Percentiles rank a stretch among this genome's conserved stretches.
phyloP scores from a whole-genome alignment of 2,797 vertebrate species.

The Malacoctenus gilli region DNA sequence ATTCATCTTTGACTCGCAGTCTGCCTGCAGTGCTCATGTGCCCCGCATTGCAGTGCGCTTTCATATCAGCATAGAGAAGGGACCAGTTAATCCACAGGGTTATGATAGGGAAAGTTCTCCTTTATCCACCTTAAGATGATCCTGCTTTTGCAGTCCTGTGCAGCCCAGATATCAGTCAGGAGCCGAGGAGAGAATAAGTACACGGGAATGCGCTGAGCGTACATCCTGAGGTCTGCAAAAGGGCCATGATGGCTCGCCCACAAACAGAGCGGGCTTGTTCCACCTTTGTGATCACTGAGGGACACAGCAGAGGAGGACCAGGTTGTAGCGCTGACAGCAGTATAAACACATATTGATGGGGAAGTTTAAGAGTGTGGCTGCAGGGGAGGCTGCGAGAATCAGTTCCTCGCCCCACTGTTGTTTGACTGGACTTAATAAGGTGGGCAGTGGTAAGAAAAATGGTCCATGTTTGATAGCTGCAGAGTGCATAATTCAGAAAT shows the following conservation, averaged over 20 bases:
- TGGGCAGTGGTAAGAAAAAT: conserved; percentile 30
- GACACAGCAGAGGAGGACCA: conserved; percentile 27
- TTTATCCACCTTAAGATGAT: conserved; percentile 72
- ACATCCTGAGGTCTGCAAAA: conserved; percentile 48
- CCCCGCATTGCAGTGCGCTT: conserved; percentile 54
- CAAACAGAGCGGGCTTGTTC: conserved; percentile 38
- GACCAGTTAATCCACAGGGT: conserved; percentile 67
- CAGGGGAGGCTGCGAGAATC: conserved; percentile 49
- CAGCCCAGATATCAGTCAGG: conserved; percentile 57
- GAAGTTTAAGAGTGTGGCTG: conserved; percentile 57
- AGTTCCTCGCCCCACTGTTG: conserved; percentile 47
- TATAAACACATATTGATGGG: conserved; percentile 71
- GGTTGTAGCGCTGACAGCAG: conserved; percentile 52
- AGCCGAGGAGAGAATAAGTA: conserved; percentile 49
- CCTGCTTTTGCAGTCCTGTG: conserved; percentile 58
- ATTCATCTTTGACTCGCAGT: conserved; percentile 56
- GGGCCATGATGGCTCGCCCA: conserved; percentile 30
- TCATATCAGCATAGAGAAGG: conserved; percentile 60
- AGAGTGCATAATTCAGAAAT: conserved; percentile 35
- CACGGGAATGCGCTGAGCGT: conserved; percentile 42
- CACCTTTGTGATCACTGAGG: conserved; percentile 47
- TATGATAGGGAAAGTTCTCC: conserved; percentile 63
- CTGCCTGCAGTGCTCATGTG: conserved; percentile 43
- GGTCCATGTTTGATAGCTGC: conserved; percentile 13
- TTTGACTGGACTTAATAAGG: conserved; percentile 53